Base-by-base conservation (phyloP, 2,888 invertebrate genomes). In the Pristionchus maxplancki region DNA sequence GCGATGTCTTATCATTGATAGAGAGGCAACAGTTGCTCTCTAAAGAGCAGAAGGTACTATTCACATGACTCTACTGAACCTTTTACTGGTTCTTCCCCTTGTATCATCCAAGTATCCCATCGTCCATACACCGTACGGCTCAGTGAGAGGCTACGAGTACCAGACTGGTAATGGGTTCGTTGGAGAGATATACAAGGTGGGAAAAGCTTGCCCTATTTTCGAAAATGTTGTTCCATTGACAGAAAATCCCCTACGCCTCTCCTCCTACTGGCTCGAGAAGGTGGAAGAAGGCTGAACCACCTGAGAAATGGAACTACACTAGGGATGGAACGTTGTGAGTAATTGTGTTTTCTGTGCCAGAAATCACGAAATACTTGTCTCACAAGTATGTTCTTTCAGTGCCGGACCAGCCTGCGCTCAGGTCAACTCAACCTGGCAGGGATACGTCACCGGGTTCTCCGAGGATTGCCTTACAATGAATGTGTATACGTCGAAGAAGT, bases 381-480 rank as follows among this genome's bases (percentile, higher is more conserved):
- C n/a, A n/a, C n/a, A n/a, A n/a, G n/a, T n/a, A n/a, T n/a, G n/a
- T 31, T 64, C 0, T 40, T 84, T 40, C 40, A 84, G 84, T 44
- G 50, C 50, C 62, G 84, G 84, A 1, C 84, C 84, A 34, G 84
- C 84, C 2, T 84, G 84, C 13, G 58, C 64, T 1, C 58, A 64
- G n/a, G 28, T 24, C 3, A 62, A n/a, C 17, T n/a, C 62, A 11
- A 34, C 50, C 0, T 64, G 40, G 58, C 20, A 9, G 0, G 64
- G 84, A 24, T 48, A 11, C 17, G 71, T 44, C 0, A 67, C 67
- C 0, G 86, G 86, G 28, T 28, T 53, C 11, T 44, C 50, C 17
- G 86, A 86, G n/a, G 86, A 86, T 28, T 86, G 86, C n/a, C 48
- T 86, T 0, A 64, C 34, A n/a, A 4, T 86, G n/a, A 86, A 86